phyloP scores from a whole-genome alignment of 2,797 vertebrate species.

The Cottoperca gobio region DNA sequence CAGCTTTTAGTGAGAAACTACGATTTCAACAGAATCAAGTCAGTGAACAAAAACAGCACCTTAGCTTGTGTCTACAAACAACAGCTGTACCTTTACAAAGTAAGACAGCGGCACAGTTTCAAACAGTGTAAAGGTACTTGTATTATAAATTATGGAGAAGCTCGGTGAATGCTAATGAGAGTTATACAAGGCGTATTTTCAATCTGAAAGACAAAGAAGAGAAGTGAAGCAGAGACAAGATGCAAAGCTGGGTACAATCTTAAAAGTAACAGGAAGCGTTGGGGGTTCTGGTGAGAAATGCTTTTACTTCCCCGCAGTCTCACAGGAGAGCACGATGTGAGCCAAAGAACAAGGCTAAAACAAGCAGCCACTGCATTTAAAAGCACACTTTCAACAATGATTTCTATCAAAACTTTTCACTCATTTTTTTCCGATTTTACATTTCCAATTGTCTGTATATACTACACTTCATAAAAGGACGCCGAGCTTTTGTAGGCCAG shows the following conservation, averaged over 20 bases:
- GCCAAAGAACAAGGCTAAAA: conserved; percentile 58
- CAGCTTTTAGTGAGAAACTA: not conserved
- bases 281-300: conserved; percentile 44
- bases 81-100: conserved; percentile 17
- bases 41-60: conserved; percentile 1
- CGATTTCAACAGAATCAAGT: conserved; percentile 8
- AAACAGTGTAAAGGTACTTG: conserved; percentile 52
- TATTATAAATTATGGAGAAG: conserved; percentile 73
- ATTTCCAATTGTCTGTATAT: conserved; percentile 49
- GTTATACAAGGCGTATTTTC: conserved; percentile 49
- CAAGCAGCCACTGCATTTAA: conserved; percentile 57
- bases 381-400: conserved; percentile 44
- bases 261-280: conserved; percentile 50
- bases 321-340: conserved; percentile 50
- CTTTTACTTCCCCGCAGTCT: conserved; percentile 47
- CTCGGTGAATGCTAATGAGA: conserved; percentile 68
- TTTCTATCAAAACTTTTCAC: conserved; percentile 48
- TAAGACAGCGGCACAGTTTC: conserved; percentile 5
- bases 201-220: conserved; percentile 46
- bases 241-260: conserved; percentile 48
- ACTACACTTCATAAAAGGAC: conserved; percentile 52
- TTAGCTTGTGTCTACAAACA: conserved; percentile 27
- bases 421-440: conserved; percentile 41
- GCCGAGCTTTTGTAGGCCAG: conserved; percentile 49
- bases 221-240: conserved; percentile 54